Evolutionary conservation across 2,797 vertebrate genomes (phyloP).

Genomic region (Mionectes olivaceus): DNA sequence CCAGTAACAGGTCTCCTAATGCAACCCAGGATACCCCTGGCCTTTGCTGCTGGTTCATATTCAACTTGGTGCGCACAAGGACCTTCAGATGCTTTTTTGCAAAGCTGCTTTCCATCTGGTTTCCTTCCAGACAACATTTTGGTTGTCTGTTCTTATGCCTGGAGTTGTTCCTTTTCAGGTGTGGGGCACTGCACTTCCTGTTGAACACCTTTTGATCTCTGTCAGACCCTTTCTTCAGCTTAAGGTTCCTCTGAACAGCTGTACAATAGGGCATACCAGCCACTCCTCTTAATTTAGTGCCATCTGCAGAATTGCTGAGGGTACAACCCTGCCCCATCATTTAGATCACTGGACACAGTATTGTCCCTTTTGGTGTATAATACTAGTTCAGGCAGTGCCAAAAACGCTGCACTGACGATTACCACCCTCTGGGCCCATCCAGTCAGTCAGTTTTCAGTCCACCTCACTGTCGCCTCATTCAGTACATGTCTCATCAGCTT

Average conservation of each 20-base stretch:
- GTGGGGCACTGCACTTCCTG: background rate
- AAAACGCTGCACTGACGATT: no score
- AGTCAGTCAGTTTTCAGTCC: background rate
- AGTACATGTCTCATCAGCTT: background rate
- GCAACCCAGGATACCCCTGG: background rate
- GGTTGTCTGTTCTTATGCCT: background rate
- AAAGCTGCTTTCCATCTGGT: background rate
- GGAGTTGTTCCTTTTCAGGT: background rate
- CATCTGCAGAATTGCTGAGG: background rate
- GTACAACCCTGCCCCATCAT: background rate
- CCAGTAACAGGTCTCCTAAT: background rate
- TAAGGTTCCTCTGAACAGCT: background rate
- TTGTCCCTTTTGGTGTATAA: background rate
- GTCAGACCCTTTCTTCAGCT: background rate
- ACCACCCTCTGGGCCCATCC: rapidly evolving
- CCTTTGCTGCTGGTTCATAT: background rate
- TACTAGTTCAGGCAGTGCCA: background rate
- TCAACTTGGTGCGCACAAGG: background rate
- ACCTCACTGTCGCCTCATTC: background rate
- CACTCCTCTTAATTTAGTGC: background rate
- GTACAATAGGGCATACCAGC: no score
- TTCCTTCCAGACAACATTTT: background rate
- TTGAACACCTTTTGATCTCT: background rate
- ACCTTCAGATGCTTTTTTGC: background rate
- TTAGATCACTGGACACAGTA: background rate